A percentile compares a stretch with the other conserved stretches of the same genome.
Conservation (phyloP, 2,888 invertebrate species). For the Ephialtes manifestator region DNA sequence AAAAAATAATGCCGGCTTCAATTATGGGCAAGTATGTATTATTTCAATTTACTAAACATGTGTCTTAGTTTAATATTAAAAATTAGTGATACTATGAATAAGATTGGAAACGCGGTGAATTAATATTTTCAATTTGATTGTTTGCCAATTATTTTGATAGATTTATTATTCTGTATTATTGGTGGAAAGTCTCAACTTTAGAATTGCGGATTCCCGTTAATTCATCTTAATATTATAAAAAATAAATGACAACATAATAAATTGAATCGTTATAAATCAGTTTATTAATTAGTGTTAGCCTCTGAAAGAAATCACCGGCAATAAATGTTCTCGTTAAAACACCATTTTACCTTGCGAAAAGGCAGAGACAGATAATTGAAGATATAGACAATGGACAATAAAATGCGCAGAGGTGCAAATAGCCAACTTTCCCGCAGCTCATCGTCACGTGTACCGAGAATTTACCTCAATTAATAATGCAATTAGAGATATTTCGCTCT, state of each 20-base stretch:
- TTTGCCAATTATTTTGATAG: neutral
- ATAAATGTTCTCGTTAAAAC: constrained; percentile 11
- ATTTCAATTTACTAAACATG: too few relatives aligned
- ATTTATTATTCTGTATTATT: neutral
- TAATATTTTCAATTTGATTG: neutral
- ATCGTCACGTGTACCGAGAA: constrained; percentile 7
- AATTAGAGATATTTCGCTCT: constrained; percentile 53
- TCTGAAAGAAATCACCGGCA: neutral
- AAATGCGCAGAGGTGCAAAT: constrained; percentile 37
- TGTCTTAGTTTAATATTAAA: too few relatives aligned
- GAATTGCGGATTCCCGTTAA: neutral
- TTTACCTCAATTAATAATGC: constrained; percentile 44
- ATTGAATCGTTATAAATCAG: too few relatives aligned
- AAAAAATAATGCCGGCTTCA: too few relatives aligned
- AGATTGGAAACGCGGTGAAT: too few relatives aligned
- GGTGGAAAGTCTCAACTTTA: neutral
- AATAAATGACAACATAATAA: neutral
- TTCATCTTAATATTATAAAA: neutral
- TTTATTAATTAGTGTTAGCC: neutral
- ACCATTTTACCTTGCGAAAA: neutral
- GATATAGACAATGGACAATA: constrained; percentile 37
- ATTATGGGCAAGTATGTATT: too few relatives aligned
- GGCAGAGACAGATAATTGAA: constrained; percentile 6
- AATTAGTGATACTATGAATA: too few relatives aligned
- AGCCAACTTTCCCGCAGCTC: constrained; percentile 42